These are phyloP conservation scores for Chirona hameri DNA, from an alignment of 2,888 invertebrate genomes.

Conservation along the genomic window DNA sequence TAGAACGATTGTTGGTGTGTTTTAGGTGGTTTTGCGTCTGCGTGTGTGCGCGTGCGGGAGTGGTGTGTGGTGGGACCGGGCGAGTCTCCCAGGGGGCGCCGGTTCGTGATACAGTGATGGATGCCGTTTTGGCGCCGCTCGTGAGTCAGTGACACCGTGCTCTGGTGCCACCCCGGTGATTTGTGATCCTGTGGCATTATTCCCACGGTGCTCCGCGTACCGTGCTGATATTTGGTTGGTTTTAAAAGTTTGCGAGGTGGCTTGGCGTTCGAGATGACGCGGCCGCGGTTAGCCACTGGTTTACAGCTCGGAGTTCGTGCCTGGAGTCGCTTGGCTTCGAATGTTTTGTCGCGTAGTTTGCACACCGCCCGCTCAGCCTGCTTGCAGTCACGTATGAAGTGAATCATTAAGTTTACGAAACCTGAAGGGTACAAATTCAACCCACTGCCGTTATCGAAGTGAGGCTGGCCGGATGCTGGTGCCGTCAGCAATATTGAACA, in stretches of 20 bases:
- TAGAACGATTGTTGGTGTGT: neutral
- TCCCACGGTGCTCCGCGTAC: neutral
- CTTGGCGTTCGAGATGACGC: neutral
- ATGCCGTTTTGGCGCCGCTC: neutral
- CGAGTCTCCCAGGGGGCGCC: too few species aligned
- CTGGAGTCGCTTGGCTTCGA: neutral
- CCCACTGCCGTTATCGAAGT: neutral
- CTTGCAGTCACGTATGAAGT: too few species aligned
- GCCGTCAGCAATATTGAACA: neutral
- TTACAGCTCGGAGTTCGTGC: neutral
- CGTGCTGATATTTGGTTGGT: neutral
- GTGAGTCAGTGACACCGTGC: neutral
- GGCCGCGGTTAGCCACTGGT: neutral
- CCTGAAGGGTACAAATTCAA: neutral
- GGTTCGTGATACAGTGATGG: neutral
- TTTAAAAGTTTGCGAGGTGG: neutral
- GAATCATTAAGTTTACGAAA: neutral
- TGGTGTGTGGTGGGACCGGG: too few species aligned
- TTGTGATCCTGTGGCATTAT: constrained; percentile 8
- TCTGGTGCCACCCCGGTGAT: neutral
- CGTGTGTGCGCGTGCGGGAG: too few species aligned
- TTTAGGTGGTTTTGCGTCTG: neutral
- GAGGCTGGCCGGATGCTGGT: neutral
- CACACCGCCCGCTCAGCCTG: too few species aligned
- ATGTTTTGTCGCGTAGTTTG: neutral